A percentile compares a stretch with the other conserved stretches of the same genome.
Evolutionary conservation across 1,140 invertebrate genomes (phyloP).

Genomic region (Coenobita brevimanus): DNA sequence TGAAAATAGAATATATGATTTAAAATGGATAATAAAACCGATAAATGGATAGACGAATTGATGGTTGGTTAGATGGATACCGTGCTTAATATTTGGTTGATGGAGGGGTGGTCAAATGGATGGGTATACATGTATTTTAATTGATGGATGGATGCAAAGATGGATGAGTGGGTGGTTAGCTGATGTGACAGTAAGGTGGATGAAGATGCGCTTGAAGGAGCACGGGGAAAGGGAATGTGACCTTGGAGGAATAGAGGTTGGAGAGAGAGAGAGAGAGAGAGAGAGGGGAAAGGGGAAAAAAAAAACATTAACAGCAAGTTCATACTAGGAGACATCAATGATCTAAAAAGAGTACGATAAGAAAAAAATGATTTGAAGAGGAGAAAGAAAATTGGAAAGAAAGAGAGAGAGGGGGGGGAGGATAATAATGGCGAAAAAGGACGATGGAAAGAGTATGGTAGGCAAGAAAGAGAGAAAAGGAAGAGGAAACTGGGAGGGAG

Average conservation of each 20-base stretch:
- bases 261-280: no score
- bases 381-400: not conserved
- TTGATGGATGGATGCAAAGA: not conserved
- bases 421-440: not conserved
- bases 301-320: not conserved
- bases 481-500: not conserved
- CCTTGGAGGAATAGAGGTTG: no score
- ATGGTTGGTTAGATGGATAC: no score
- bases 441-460: not conserved
- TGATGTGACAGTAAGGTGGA: not conserved
- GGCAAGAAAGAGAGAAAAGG: not conserved
- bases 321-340: not conserved
- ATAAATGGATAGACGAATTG: no score
- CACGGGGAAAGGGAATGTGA: not conserved
- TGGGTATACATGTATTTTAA: not conserved
- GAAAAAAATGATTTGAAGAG: not conserved
- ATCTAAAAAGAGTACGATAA: not conserved
- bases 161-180: not conserved
- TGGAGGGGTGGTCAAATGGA: no score
- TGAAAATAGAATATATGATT: no score
- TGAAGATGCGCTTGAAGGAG: not conserved
- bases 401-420: not conserved
- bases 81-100: no score
- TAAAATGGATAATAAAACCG: no score
- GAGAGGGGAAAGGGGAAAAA: constrained; percentile 1